These are phyloP conservation scores for Drosophila mayri DNA, from an alignment of 1,140 invertebrate genomes.

Conservation along the genomic window DNA sequence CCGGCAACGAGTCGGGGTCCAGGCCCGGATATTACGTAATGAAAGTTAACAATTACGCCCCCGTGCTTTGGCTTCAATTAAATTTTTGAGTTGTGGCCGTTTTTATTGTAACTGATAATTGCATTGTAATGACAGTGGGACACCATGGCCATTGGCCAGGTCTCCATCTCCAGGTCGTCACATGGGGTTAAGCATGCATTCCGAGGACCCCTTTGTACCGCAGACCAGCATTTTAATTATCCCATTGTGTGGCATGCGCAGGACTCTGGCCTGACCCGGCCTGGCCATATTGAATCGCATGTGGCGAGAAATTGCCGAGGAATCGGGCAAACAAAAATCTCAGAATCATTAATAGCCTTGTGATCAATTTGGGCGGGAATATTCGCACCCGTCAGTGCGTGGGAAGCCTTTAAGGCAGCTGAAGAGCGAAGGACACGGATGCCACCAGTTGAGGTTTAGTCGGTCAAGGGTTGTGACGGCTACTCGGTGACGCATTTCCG, in stretches of 20 bases:
- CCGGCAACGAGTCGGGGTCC: slow-evolving; percentile 1
- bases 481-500: slow-evolving; percentile 43
- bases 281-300: slow-evolving; percentile 45
- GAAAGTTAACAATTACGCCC: slow-evolving; percentile 78
- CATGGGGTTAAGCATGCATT: slow-evolving; percentile 28
- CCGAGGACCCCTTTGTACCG: not conserved
- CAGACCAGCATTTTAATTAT: slow-evolving; percentile 73
- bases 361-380: slow-evolving; percentile 8
- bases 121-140: slow-evolving; percentile 74
- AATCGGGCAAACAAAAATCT: slow-evolving; percentile 46
- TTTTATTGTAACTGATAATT: slow-evolving; percentile 80
- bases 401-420: slow-evolving; percentile 2
- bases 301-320: slow-evolving; percentile 44
- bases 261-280: slow-evolving; percentile 1
- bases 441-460: slow-evolving; percentile 8
- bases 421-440: not conserved
- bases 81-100: slow-evolving; percentile 75
- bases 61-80: slow-evolving; percentile 64
- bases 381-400: not conserved
- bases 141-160: slow-evolving; percentile 10
- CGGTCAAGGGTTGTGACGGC: not conserved
- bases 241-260: slow-evolving; percentile 52
- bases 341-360: slow-evolving; percentile 24
- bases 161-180: slow-evolving; percentile 32
- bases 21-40: slow-evolving; percentile 58